phyloP scores from a whole-genome alignment of 2,113 vertebrate species.

The Alaudala cheleensis region DNA sequence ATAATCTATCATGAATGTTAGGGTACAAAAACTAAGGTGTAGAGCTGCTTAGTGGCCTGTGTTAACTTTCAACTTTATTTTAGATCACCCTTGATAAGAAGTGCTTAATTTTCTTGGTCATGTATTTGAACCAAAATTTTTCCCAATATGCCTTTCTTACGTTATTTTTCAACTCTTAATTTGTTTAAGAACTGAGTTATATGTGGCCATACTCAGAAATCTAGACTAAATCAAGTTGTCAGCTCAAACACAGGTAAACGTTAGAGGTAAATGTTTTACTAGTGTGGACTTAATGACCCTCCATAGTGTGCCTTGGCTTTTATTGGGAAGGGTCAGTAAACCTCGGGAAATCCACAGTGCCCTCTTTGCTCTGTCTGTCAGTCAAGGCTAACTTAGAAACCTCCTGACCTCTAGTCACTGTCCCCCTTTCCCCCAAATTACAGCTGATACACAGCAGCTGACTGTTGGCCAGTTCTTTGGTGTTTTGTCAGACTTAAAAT shows the following conservation, averaged over 20 bases:
- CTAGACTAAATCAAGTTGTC: not conserved
- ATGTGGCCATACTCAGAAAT: not conserved
- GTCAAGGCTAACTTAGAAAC: not conserved
- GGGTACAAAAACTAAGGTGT: not conserved
- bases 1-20: not conserved
- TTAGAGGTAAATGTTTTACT: constrained; percentile 1
- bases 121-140: not conserved
- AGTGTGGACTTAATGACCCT: not conserved
- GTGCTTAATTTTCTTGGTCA: not conserved
- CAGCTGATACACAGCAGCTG: not conserved
- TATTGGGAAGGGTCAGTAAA: not conserved
- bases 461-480: not conserved
- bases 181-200: not conserved
- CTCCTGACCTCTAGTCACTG: not conserved
- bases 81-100: not conserved
- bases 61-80: not conserved
- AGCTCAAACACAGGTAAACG: not conserved
- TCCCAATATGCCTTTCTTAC: not conserved
- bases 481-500: not conserved
- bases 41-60: not conserved
- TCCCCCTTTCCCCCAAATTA: not conserved
- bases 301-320: not conserved
- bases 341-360: not conserved
- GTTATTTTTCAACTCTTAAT: not conserved
- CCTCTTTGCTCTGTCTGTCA: not conserved